Conservation (phyloP, 2,113 vertebrate genomes). For the Saccopteryx leptura region DNA sequence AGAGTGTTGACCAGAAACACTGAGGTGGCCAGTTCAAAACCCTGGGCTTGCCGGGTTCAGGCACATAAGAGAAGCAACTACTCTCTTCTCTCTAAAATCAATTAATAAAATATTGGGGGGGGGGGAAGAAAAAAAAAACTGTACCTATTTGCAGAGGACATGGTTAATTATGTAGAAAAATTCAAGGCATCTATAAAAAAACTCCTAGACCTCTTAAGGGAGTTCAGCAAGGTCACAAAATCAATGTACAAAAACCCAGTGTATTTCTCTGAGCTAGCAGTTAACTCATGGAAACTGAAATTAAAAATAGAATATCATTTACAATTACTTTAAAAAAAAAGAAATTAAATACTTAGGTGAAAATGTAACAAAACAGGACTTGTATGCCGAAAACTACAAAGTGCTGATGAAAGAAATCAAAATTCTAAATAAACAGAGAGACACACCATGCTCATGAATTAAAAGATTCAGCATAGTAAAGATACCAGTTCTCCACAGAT, state of each 20-base stretch:
- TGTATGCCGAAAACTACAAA: background rate
- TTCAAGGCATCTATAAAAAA: background rate
- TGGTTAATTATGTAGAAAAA: slow-evolving; percentile 1
- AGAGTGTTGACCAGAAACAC: no score
- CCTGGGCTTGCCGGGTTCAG: no score
- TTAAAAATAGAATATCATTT: background rate
- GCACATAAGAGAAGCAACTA: no score
- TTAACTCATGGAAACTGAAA: background rate
- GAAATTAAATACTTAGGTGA: background rate
- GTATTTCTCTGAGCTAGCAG: background rate
- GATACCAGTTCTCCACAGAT: background rate
- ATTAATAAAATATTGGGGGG: no score
- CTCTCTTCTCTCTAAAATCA: no score
- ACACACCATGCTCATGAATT: background rate
- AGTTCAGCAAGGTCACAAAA: background rate
- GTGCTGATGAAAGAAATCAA: background rate
- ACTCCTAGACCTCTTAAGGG: background rate
- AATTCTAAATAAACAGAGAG: background rate
- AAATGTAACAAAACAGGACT: slow-evolving; percentile 5
- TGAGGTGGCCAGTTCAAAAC: no score
- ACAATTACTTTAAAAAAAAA: background rate
- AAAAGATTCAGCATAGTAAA: background rate
- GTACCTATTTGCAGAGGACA: background rate
- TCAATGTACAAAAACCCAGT: background rate
- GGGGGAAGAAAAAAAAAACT: background rate